These are phyloP conservation scores for Ivindomyrus marchei DNA, from an alignment of 2,113 vertebrate genomes.

Conservation along the genomic window DNA sequence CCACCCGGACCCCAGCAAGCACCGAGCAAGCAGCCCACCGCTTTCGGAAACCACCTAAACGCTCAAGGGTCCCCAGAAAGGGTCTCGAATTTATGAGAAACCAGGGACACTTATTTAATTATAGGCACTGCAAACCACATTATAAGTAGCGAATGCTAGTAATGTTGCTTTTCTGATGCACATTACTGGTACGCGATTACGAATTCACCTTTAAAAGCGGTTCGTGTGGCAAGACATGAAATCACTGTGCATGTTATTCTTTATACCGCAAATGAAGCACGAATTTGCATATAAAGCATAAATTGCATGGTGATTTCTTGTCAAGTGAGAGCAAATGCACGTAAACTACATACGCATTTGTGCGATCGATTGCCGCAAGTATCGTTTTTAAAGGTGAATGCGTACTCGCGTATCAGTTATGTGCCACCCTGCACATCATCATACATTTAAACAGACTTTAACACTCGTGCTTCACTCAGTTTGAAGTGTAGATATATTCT, in stretches of 20 bases:
- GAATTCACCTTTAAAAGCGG: background rate
- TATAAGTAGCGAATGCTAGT: background rate
- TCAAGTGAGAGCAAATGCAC: background rate
- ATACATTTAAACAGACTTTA: background rate
- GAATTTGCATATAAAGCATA: background rate
- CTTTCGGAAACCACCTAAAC: background rate
- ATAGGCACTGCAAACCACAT: background rate
- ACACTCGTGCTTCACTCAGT: background rate
- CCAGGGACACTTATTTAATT: background rate
- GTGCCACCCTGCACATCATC: background rate
- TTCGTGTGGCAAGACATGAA: background rate
- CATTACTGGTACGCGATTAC: background rate
- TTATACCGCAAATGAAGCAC: background rate
- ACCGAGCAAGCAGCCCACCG: background rate
- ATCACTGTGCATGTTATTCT: background rate
- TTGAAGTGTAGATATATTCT: background rate
- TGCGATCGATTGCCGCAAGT: background rate
- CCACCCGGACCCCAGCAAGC: background rate
- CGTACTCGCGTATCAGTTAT: background rate
- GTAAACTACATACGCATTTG: background rate
- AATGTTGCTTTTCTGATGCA: background rate
- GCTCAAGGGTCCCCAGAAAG: background rate
- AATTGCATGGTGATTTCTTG: background rate
- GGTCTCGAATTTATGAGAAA: background rate
- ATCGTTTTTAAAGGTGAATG: background rate